phyloP scores from a whole-genome alignment of 2,113 vertebrate species.

The Hydropotes inermis region DNA sequence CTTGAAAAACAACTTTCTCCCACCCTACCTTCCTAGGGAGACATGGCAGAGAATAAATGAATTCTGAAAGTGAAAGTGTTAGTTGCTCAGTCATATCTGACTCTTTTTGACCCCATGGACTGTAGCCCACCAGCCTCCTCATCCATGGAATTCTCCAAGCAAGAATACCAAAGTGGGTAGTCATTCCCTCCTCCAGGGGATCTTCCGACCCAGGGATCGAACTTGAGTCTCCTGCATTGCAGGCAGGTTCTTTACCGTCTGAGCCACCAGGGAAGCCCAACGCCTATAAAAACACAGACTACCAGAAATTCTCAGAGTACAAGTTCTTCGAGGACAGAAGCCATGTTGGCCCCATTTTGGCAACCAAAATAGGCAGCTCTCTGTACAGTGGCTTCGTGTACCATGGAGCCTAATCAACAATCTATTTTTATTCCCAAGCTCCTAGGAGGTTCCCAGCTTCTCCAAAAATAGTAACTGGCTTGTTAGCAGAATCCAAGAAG shows the following conservation, averaged over 20 bases:
- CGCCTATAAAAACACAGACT: background rate
- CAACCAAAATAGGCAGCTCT: background rate
- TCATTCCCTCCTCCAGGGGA: background rate
- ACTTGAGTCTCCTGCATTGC: background rate
- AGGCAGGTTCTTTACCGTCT: background rate
- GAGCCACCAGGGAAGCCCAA: background rate
- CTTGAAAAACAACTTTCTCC: background rate
- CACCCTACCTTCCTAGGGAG: background rate
- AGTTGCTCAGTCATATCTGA: background rate
- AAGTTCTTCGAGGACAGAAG: background rate
- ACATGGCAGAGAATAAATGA: background rate
- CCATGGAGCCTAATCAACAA: slow-evolving; percentile 7
- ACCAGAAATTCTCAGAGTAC: background rate
- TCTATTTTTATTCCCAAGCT: slow-evolving; percentile 2
- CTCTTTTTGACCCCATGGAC: background rate
- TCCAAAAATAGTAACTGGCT: background rate
- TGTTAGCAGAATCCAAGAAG: slow-evolving; percentile 1
- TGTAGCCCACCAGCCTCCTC: background rate
- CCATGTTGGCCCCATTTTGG: background rate
- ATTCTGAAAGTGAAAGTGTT: background rate
- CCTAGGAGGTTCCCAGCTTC: background rate
- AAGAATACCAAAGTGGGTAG: background rate
- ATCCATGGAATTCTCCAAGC: background rate
- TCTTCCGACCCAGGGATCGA: background rate
- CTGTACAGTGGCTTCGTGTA: background rate